A percentile compares a stretch with the other conserved stretches of the same genome.
These are phyloP conservation scores for Cynopterus sphinx DNA, from an alignment of 2,797 vertebrate genomes.

Conservation along the genomic window DNA sequence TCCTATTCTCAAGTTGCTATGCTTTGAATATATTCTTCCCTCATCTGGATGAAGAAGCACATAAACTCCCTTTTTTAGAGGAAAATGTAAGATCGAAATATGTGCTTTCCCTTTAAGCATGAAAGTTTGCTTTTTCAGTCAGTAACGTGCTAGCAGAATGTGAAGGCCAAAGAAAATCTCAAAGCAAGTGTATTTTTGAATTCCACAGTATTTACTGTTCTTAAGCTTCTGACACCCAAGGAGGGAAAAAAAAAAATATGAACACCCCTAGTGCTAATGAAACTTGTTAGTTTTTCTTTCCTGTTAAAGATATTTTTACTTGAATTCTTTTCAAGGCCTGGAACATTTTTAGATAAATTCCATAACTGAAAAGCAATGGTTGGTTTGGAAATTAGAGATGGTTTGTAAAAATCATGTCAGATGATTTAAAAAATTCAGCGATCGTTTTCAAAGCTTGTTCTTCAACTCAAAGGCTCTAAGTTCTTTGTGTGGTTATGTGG, in stretches of 20 bases:
- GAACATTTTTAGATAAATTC: slow-evolving; percentile 30
- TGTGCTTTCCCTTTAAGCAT: not conserved
- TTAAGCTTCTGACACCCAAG: slow-evolving; percentile 30
- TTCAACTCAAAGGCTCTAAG: not conserved
- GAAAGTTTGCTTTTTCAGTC: not conserved
- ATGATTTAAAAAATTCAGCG: not conserved
- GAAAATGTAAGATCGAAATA: not conserved
- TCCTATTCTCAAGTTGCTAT: not conserved
- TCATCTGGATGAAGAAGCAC: not conserved
- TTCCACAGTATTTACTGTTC: slow-evolving; percentile 42
- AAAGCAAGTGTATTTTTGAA: slow-evolving; percentile 45
- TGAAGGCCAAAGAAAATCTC: slow-evolving; percentile 38
- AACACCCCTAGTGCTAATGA: slow-evolving; percentile 27
- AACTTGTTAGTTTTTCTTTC: slow-evolving; percentile 61
- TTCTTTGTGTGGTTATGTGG: not conserved
- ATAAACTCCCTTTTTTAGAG: not conserved
- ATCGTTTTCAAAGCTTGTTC: not conserved
- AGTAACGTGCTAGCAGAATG: not conserved
- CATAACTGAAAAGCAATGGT: not conserved
- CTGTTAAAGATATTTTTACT: slow-evolving; percentile 68
- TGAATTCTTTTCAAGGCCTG: slow-evolving; percentile 37
- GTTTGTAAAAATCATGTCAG: not conserved
- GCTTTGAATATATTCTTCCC: not conserved
- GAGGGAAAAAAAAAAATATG: slow-evolving; percentile 47
- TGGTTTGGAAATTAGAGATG: slow-evolving; percentile 19